phyloP scores from a whole-genome alignment of 2,888 invertebrate genomes.

The Hecatera dysodea region DNA sequence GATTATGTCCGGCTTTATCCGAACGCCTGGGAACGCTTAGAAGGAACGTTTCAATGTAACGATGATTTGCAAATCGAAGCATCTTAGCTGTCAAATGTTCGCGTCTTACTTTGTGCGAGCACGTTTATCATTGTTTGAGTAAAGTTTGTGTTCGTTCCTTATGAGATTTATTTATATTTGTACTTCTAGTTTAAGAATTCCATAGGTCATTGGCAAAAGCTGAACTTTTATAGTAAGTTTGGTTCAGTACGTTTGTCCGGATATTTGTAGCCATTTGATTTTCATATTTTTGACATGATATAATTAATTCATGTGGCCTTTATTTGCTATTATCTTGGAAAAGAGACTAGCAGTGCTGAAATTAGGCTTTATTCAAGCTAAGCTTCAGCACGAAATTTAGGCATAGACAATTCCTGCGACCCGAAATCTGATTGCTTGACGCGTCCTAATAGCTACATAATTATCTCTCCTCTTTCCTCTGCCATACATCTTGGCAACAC shows the following conservation, averaged over 20 bases:
- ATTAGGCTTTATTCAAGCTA: background rate
- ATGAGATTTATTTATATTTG: background rate
- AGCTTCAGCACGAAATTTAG: background rate
- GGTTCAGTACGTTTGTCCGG: background rate
- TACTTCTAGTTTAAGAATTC: background rate
- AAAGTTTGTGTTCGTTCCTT: background rate
- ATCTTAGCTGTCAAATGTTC: conserved; percentile 31
- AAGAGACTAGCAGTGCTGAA: no score
- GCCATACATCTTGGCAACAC: background rate
- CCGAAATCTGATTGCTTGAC: no score
- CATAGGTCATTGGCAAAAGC: background rate
- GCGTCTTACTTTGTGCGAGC: background rate
- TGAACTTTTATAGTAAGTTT: background rate
- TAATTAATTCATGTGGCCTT: no score
- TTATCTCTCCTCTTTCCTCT: background rate
- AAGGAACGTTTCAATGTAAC: conserved; percentile 17
- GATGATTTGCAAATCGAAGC: conserved; percentile 38
- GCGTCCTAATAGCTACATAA: no score
- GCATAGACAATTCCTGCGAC: background rate
- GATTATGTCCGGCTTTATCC: no score
- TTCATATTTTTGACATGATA: no score
- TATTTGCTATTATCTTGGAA: no score
- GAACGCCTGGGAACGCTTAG: no score
- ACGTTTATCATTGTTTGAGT: background rate
- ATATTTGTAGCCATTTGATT: background rate